Evolutionary conservation across 2,797 vertebrate species (phyloP), one percentile per base, ranked within the genome.

Genomic region (Paguma larvata): DNA sequence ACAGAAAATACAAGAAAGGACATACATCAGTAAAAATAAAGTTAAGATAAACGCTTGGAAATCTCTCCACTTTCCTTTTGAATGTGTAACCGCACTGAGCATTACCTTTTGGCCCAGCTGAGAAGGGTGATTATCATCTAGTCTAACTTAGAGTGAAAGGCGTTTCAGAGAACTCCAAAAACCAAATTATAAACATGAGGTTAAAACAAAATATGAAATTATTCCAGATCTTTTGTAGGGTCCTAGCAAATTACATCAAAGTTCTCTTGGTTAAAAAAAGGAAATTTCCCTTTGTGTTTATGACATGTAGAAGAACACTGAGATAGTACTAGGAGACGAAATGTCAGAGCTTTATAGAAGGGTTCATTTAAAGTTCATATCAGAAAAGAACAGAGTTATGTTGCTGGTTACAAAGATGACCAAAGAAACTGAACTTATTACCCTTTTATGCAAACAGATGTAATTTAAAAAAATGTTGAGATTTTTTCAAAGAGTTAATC

Each of bases 71-170:
- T 97, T 95, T 96, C 62, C 86, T 89, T 95, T 85, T 86, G 83
- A 96, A 78, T 65, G 63, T 95, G 79, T 88, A 78, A 86, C 44
- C 92, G 89, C 44, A 89, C 48, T 51, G 78, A 95, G 72, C 46
- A 83, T 88, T 92, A 96, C 77, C 94, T 94, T 96, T 83, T 92
- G 89, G 89, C 86, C 25, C 93, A 67, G 84, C 12, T 73, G 27
- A 89, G 70, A 94, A 95, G 48, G 95, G 68, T 92, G 85, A 97
- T 96, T 88, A 96, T 62, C 82, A 88, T 95, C 78, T 75, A 87
- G 51, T 79, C 59, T 97, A 97, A 97, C 73, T 96, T 92, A 95
- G 53, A 88, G 68, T 97, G 95, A 97, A 93, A 96, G 92, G 67
- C 7, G 3, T 95, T 93, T 95, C 85, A 97, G 2, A 94, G 78